These are phyloP conservation scores for Ophraella communa DNA, from an alignment of 2,888 invertebrate genomes.

Conservation along the genomic window DNA sequence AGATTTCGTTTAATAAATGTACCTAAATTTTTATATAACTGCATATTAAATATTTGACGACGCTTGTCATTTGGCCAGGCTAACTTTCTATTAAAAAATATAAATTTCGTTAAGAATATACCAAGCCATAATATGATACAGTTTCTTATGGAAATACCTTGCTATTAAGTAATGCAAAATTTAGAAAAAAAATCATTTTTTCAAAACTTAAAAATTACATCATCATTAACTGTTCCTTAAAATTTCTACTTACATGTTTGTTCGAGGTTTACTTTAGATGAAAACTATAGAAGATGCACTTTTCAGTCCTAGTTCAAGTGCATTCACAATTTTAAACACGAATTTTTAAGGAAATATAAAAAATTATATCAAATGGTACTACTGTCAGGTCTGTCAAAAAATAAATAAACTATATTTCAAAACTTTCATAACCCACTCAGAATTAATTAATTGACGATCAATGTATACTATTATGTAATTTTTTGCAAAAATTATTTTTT, in stretches of 20 bases:
- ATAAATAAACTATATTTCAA: no score
- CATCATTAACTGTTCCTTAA: conserved; percentile 24
- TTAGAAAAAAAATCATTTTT: conserved; percentile 30
- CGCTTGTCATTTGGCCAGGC: not conserved
- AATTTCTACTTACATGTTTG: conserved; percentile 51
- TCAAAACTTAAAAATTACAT: conserved; percentile 40
- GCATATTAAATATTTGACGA: no score
- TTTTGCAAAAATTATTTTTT: no score
- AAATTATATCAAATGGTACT: no score
- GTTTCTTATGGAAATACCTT: not conserved
- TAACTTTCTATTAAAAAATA: not conserved
- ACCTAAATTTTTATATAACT: no score
- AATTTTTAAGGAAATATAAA: conserved; percentile 38
- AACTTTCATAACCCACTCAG: no score
- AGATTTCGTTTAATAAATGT: no score
- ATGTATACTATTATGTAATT: no score
- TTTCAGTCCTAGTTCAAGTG: conserved; percentile 49
- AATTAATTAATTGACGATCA: no score
- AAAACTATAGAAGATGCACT: conserved; percentile 47
- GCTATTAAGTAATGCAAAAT: conserved; percentile 8
- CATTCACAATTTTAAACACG: conserved; percentile 48
- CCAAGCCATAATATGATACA: not conserved
- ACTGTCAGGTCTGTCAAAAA: no score
- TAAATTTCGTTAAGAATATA: not conserved
- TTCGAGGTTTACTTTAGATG: conserved; percentile 49